Conservation (phyloP, 2,113 vertebrate genomes). For the Craseonycteris thonglongyai region DNA sequence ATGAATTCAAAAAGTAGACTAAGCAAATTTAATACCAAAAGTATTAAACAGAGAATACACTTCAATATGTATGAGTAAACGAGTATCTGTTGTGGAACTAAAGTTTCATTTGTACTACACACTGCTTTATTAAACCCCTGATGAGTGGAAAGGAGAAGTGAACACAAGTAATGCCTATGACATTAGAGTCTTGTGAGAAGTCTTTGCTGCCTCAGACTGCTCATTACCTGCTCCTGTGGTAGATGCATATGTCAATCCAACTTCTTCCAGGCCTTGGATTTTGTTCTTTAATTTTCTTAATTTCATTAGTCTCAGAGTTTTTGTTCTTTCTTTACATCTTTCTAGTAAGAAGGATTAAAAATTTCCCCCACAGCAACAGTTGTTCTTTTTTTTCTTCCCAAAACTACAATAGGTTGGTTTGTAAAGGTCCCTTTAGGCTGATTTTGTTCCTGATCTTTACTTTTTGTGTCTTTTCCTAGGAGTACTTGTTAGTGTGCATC, state of each 20-base stretch:
- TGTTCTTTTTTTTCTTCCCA: background rate
- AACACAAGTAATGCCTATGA: fast-evolving
- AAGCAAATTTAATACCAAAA: background rate
- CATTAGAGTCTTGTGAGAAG: background rate
- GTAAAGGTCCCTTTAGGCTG: background rate
- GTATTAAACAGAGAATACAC: background rate
- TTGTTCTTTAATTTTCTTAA: background rate
- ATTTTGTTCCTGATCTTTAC: background rate
- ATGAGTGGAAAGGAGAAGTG: background rate
- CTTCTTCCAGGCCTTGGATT: background rate
- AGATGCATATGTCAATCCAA: fast-evolving
- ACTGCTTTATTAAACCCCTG: background rate
- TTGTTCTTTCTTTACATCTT: background rate
- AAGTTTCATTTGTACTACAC: background rate
- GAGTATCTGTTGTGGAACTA: fast-evolving
- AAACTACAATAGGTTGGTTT: background rate
- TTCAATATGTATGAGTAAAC: background rate
- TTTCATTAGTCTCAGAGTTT: background rate
- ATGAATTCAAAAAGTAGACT: background rate
- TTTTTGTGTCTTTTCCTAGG: background rate
- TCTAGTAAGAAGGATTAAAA: background rate
- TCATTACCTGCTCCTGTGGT: background rate
- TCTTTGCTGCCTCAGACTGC: background rate
- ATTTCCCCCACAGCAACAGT: background rate
- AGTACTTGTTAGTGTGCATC: background rate